Evolutionary conservation across 2,113 vertebrate species (phyloP).

Genomic region (Conger conger): DNA sequence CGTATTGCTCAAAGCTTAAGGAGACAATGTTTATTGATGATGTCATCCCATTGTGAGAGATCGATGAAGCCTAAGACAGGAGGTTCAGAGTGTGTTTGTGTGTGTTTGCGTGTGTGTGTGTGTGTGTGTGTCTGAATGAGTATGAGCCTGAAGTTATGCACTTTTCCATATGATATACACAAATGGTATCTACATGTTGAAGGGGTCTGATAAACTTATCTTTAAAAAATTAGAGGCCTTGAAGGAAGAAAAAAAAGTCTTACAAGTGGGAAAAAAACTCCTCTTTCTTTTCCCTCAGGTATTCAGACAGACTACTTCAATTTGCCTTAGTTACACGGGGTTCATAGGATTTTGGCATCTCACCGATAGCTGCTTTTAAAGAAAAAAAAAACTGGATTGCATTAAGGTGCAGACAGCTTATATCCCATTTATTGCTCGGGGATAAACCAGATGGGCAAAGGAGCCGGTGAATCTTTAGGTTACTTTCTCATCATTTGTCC

Average conservation of each 20-base stretch:
- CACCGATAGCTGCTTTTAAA: not conserved
- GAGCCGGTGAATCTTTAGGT: slow-evolving; percentile 71
- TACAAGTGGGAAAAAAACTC: not conserved
- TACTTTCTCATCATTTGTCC: slow-evolving; percentile 97
- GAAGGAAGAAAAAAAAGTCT: not conserved
- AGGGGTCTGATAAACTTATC: not conserved
- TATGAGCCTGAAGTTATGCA: not conserved
- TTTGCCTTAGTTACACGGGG: not conserved
- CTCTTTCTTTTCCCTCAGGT: not conserved
- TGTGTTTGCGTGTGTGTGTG: slow-evolving; percentile 35
- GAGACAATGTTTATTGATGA: slow-evolving; percentile 79
- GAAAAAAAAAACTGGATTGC: slow-evolving; percentile 65
- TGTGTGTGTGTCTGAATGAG: slow-evolving; percentile 31
- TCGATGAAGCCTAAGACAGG: slow-evolving; percentile 68
- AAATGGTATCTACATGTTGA: not conserved
- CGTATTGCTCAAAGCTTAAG: slow-evolving; percentile 78
- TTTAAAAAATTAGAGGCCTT: not conserved
- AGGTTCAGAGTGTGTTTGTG: slow-evolving; percentile 39
- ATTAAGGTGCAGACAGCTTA: slow-evolving; percentile 66
- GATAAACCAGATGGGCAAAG: slow-evolving; percentile 62
- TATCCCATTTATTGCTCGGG: slow-evolving; percentile 60
- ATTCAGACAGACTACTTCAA: not conserved
- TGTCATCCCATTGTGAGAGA: slow-evolving; percentile 78
- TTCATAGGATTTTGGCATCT: not conserved
- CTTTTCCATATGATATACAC: not conserved